Conservation (phyloP, 2,888 invertebrate species). For the Antheraea yamamai region DNA sequence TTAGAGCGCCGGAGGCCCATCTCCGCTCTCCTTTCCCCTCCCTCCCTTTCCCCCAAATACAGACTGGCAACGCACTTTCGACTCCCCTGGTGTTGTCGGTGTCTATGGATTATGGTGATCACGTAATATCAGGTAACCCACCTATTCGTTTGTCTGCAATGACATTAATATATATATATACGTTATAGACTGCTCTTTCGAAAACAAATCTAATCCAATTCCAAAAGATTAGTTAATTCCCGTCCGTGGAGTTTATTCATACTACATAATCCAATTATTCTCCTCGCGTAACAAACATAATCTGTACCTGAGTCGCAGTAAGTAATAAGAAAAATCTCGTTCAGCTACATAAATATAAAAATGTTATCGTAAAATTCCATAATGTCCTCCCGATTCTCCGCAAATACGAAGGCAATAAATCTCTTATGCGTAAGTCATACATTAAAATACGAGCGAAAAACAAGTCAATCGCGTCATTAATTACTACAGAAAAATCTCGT, state of each 20-base stretch:
- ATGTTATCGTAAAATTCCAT: slow-evolving; percentile 3
- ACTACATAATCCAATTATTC: not conserved
- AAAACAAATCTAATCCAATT: not conserved
- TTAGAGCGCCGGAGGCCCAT: no score
- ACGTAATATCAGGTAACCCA: no score
- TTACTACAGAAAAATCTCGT: not conserved
- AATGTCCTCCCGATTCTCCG: not conserved
- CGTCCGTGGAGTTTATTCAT: not conserved
- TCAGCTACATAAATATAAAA: slow-evolving; percentile 3
- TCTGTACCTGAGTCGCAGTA: not conserved
- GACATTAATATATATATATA: no score
- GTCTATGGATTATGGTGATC: no score
- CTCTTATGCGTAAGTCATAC: not conserved
- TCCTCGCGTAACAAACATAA: not conserved
- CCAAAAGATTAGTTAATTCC: not conserved
- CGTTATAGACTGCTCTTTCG: no score
- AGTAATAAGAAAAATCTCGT: not conserved
- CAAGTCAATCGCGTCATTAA: not conserved
- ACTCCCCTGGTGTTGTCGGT: no score
- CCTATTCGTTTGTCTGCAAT: no score
- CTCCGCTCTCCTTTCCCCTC: no score
- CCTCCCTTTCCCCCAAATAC: no score
- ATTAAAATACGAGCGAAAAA: slow-evolving; percentile 1
- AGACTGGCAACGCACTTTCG: no score
- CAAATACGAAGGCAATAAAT: slow-evolving; percentile 1